These are phyloP conservation scores for Poecile atricapillus DNA, from an alignment of 2,113 vertebrate species.

Conservation along the genomic window DNA sequence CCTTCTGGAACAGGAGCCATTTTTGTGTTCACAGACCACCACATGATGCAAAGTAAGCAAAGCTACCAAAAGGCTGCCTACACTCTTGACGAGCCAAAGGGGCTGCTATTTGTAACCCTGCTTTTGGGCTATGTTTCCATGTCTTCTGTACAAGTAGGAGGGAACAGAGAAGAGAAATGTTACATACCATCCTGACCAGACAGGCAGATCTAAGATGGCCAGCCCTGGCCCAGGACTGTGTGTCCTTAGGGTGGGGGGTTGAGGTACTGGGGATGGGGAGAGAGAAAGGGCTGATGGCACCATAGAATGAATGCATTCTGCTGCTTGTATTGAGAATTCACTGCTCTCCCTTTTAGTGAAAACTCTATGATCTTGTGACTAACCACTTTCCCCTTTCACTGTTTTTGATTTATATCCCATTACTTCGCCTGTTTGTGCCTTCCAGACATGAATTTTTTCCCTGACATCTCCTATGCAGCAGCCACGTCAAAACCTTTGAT, in stretches of 20 bases:
- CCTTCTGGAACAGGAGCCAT: not conserved
- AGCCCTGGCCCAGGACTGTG: not conserved
- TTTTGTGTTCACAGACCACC: not conserved
- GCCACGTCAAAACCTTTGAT: conserved; percentile 68
- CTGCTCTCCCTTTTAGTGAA: conserved; percentile 59
- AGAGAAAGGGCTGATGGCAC: not conserved
- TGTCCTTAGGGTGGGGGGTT: not conserved
- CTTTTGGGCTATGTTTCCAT: not conserved
- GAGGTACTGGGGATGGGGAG: fast-evolving
- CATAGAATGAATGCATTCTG: conserved; percentile 9
- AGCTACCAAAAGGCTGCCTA: not conserved
- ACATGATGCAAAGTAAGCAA: not conserved
- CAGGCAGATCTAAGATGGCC: not conserved
- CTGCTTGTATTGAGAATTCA: conserved; percentile 53
- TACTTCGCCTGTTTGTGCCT: conserved; percentile 70
- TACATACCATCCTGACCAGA: not conserved
- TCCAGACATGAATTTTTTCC: conserved; percentile 70
- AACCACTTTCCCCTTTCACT: conserved; percentile 69
- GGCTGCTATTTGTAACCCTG: not conserved
- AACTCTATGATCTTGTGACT: conserved; percentile 65
- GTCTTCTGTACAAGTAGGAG: not conserved
- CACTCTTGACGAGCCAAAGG: not conserved
- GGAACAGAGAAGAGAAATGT: not conserved
- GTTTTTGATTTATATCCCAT: conserved; percentile 75
- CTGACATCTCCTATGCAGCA: conserved; percentile 65